Evolutionary conservation across 2,888 invertebrate species (phyloP), one percentile per base, ranked within the genome.

Genomic region (Liodrosophila aerea): DNA sequence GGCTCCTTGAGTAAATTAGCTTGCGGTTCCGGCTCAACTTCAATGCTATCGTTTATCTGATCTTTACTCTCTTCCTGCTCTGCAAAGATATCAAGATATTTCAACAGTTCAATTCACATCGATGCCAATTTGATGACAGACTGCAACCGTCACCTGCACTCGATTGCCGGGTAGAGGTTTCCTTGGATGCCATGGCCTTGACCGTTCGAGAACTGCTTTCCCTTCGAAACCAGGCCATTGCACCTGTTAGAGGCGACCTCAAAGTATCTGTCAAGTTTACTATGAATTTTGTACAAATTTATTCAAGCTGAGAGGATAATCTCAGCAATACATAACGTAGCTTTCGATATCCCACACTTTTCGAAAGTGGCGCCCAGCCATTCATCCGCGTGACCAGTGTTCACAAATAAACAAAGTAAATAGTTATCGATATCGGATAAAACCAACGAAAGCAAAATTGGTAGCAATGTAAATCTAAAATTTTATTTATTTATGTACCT

Each of bases 201-300:
- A 36, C 37, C n/a, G 40, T 22, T 13, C 15, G 40, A 13, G 9
- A 30, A 13, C 18, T 4, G 27, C 4, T 12, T 1, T 41, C 51
- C 37, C 7, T 62, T 13, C 60, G 62, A 52, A 62, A 59, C 60
- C 60, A 52, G 36, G 60, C 46, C 45, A 62, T 59, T 9, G 27
- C 1, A 18, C 31, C 41, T 37, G 53, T 29, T 36, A 22, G 13
- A 40, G 31, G 44, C 44, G 34, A 27, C 34, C 13, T 9, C 15
- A 22, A 36, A 13, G 29, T 39, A 22, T 27, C 27, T 41, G 1
- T 29, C 8, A 40, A 56, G 4, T 33, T 7, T 27, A 59, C 45
- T 27, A 34, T 18, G 3, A 59, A 59, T 58, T 62, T 62, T 31
- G 27, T 33, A 27, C 0, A 46, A 46, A 43, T 43, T 51, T 43